Percentiles rank a stretch among this genome's conserved stretches.
Evolutionary conservation across 2,113 vertebrate species (phyloP).

Genomic region (Microcebus tavaratra): DNA sequence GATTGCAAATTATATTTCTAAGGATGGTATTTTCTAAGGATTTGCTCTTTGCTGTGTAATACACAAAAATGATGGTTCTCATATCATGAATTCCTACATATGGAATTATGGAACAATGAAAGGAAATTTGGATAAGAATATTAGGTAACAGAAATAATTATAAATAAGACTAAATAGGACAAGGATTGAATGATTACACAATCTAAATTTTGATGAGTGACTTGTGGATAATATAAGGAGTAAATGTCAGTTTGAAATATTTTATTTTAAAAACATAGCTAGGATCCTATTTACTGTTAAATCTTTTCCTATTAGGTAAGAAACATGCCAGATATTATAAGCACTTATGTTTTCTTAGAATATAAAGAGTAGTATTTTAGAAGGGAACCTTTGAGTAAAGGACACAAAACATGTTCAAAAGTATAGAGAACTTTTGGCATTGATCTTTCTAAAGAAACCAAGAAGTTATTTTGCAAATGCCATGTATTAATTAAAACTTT

Average conservation of each 20-base stretch:
- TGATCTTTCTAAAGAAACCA: not conserved
- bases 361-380: not conserved
- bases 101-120: not conserved
- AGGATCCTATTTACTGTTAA: not conserved
- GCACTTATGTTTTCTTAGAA: not conserved
- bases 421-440: not conserved
- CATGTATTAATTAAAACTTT: not conserved
- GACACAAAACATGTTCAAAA: not conserved
- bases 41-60: not conserved
- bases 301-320: not conserved
- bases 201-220: not conserved
- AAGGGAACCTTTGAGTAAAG: not conserved
- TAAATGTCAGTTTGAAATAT: conserved; percentile 14
- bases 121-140: conserved; percentile 8
- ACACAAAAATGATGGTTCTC: not conserved
- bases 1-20: not conserved
- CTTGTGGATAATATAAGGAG: not conserved
- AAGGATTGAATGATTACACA: not conserved
- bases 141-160: conserved; percentile 20
- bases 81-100: not conserved
- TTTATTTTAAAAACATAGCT: not conserved
- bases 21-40: not conserved
- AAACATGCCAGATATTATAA: not conserved
- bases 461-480: not conserved
- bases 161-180: not conserved